Base-by-base conservation (phyloP, 2,113 vertebrate genomes). In the Hydropotes inermis region DNA sequence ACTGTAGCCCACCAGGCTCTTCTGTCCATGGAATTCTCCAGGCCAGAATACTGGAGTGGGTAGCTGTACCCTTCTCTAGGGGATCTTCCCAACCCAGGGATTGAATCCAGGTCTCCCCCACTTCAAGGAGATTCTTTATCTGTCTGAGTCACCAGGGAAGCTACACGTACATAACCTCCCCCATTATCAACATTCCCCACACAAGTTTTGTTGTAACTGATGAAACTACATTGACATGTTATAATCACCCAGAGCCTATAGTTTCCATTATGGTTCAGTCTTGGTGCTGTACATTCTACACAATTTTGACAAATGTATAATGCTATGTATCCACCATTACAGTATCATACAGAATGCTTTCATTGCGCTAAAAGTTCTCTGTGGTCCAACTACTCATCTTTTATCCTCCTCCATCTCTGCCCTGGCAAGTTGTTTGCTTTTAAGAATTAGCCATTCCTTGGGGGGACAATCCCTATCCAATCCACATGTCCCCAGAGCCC, bases 91-190 rank as follows among this genome's bases (percentile, higher is more conserved):
- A 70, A 70, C 64, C 64, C 9, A 36, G 17, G n/a, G 16, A 21
- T 70, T 2, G 0, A 36, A 6, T 8, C n/a, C 64, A 70, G n/a
- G 8, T 17, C 17, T 70, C n/a, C n/a, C 64, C 0, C 64, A 36
- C 0, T 36, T 2, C 17, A 36, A 11, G 64, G 33, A 21, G 64
- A 67, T 36, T 36, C 17, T 67, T 11, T 36, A n/a, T 17, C 64
- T 4, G 0, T 11, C n/a, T 67, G n/a, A 67, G 8, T 67, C 64
- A 67, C 64, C n/a, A 67, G n/a, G 17, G 17, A 67, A 36, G 17
- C 64, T 67, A 36, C 64, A 67, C 0, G 0, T 36, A 2, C 17
- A 67, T 36, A 67, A 67, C 64, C 7, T 7, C 30, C 60, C 30
- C 39, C 11, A 16, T 57, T 21, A 30, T 57, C 76, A 45, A 64